These are phyloP conservation scores for Itoplectis maculator DNA, from an alignment of 2,888 invertebrate species.

Conservation along the genomic window DNA sequence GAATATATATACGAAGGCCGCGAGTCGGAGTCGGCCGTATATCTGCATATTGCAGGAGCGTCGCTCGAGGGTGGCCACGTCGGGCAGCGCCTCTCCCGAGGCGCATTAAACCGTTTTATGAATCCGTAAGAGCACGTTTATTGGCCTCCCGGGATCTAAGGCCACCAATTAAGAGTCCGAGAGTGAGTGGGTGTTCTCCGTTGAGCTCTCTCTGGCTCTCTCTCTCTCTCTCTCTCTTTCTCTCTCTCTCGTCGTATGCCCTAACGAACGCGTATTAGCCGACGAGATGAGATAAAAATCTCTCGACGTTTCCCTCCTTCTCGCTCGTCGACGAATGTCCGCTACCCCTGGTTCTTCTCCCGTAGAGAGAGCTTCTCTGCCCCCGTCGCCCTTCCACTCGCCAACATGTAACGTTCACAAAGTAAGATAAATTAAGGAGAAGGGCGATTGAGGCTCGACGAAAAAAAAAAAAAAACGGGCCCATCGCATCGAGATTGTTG, in stretches of 20 bases:
- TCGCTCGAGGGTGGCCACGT: conserved; percentile 31
- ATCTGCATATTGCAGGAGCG: conserved; percentile 2
- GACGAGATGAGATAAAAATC: conserved; percentile 66
- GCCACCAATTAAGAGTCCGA: conserved; percentile 68
- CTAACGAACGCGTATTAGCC: conserved; percentile 67
- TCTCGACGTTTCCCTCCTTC: conserved; percentile 22
- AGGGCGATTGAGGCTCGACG: conserved; percentile 13
- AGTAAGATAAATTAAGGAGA: conserved; percentile 47
- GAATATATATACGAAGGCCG: conserved; percentile 12
- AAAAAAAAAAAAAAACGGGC: background rate
- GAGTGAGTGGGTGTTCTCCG: conserved; percentile 69
- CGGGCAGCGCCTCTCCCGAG: conserved; percentile 46
- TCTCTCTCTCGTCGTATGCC: conserved; percentile 37
- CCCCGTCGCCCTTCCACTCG: no score
- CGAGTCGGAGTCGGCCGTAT: background rate
- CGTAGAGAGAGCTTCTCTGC: background rate
- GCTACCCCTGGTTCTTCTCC: background rate
- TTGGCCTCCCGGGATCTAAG: conserved; percentile 64
- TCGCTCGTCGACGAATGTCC: background rate
- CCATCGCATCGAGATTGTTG: background rate
- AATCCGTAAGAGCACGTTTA: conserved; percentile 70
- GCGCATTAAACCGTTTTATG: conserved; percentile 68
- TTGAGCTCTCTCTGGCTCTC: conserved; percentile 26
- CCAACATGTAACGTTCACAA: conserved; percentile 51
- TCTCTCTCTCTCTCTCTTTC: conserved; percentile 15